Percentiles rank a stretch among this genome's conserved stretches.
Conservation (phyloP, 2,888 invertebrate genomes). For the Nomada flava region DNA sequence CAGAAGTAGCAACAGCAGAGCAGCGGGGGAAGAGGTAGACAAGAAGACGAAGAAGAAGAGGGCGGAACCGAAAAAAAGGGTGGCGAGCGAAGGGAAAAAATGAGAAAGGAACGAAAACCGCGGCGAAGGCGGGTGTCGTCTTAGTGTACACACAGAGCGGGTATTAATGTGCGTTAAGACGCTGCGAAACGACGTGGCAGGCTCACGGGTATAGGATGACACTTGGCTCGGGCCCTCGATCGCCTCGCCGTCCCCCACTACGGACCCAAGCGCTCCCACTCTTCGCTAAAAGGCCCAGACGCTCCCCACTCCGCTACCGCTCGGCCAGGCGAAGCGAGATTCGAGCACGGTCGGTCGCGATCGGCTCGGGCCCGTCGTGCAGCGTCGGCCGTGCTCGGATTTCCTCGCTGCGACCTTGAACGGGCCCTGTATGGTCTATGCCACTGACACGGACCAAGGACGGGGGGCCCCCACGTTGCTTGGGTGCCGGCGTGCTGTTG, state of each 20-base stretch:
- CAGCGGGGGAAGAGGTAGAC: neutral
- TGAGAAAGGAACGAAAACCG: conserved; percentile 62
- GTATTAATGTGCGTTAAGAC: conserved; percentile 79
- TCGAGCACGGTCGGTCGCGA: conserved; percentile 34
- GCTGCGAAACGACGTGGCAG: conserved; percentile 76
- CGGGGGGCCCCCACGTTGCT: conserved; percentile 75
- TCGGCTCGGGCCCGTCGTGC: conserved; percentile 63
- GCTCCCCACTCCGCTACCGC: conserved; percentile 13
- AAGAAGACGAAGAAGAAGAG: neutral
- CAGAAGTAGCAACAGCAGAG: neutral
- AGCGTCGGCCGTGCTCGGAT: conserved; percentile 67
- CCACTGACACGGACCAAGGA: conserved; percentile 85
- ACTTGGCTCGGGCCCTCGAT: conserved; percentile 72
- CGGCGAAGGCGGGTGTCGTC: conserved; percentile 64
- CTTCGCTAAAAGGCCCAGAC: neutral
- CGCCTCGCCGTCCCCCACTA: conserved; percentile 46
- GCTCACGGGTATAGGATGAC: conserved; percentile 83
- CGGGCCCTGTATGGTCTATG: conserved; percentile 84
- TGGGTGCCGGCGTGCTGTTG: conserved; percentile 79
- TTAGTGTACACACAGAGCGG: conserved; percentile 71
- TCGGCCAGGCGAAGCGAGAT: conserved; percentile 21
- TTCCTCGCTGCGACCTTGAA: conserved; percentile 82
- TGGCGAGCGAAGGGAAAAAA: conserved; percentile 23
- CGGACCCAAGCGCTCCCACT: conserved; percentile 19
- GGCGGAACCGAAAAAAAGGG: conserved; percentile 8